Conservation (phyloP, 2,113 vertebrate species). For the Calonectris borealis region DNA sequence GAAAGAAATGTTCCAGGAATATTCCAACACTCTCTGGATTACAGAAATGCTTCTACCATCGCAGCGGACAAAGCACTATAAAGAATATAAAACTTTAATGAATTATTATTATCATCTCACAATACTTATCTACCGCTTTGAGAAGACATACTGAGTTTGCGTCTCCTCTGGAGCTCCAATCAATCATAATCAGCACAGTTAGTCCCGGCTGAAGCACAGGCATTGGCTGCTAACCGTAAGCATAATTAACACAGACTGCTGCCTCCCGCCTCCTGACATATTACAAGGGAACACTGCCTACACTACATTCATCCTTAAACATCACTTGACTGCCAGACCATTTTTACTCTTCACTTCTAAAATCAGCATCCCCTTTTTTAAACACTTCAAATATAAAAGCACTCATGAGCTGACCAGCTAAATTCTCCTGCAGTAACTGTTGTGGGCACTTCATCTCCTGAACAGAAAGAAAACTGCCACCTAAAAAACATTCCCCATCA, state of each 20-base stretch:
- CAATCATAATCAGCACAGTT: not conserved
- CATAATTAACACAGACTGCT: not conserved
- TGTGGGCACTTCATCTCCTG: not conserved
- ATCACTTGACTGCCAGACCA: not conserved
- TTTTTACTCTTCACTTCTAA: not conserved
- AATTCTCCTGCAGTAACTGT: not conserved
- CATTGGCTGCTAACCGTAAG: not conserved
- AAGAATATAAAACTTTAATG: not conserved
- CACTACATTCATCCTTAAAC: not conserved
- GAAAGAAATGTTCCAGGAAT: not conserved
- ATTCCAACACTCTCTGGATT: not conserved
- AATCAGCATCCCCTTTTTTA: not conserved
- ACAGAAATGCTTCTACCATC: not conserved
- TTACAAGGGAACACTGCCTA: not conserved
- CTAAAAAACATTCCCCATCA: not conserved
- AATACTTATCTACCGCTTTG: not conserved
- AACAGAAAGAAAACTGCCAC: not conserved
- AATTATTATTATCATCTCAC: not conserved
- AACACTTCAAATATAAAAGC: not conserved
- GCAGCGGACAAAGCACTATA: not conserved
- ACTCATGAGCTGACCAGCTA: not conserved
- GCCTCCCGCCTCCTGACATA: not conserved
- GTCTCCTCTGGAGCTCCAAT: constrained; percentile 16
- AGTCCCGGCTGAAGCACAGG: not conserved
- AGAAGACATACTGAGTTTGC: not conserved